Percentiles rank a stretch among this genome's conserved stretches.
phyloP scores from a whole-genome alignment of 2,113 vertebrate genomes.

The Psettodes erumei region DNA sequence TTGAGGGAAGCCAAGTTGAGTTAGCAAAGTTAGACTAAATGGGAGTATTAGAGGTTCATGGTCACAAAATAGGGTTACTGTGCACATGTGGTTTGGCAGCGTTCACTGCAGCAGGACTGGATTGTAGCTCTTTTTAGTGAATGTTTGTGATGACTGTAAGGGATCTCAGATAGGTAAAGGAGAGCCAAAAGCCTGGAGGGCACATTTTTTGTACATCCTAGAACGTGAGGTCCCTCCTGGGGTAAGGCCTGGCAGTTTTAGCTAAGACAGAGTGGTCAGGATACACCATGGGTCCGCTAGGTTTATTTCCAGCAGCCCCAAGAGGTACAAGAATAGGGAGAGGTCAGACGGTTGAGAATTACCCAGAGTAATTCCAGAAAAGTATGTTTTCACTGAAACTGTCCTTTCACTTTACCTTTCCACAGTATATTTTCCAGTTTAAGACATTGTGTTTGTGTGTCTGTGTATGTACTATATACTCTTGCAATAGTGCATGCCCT shows the following conservation, averaged over 20 bases:
- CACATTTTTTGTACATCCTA: slow-evolving; percentile 40
- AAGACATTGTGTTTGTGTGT: not conserved
- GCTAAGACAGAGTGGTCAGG: slow-evolving; percentile 45
- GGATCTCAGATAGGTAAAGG: slow-evolving; percentile 34
- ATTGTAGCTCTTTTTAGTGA: slow-evolving; percentile 24
- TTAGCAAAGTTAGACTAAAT: slow-evolving; percentile 66
- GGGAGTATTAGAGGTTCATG: slow-evolving; percentile 47
- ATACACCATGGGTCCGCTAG: slow-evolving; percentile 28
- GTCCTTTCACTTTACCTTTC: not conserved
- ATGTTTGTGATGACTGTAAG: slow-evolving; percentile 26
- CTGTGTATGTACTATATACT: not conserved
- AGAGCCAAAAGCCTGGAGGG: slow-evolving; percentile 45
- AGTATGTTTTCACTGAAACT: slow-evolving; percentile 1
- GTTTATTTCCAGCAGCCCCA: slow-evolving; percentile 62
- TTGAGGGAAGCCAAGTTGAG: slow-evolving; percentile 60
- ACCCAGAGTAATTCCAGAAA: slow-evolving; percentile 25
- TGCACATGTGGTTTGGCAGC: slow-evolving; percentile 29
- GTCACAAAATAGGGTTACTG: slow-evolving; percentile 20
- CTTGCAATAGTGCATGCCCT: slow-evolving; percentile 19
- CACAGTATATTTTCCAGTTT: slow-evolving; percentile 1
- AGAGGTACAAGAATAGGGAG: slow-evolving; percentile 27
- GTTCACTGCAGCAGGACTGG: not conserved
- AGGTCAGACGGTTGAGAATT: slow-evolving; percentile 45
- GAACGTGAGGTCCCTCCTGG: slow-evolving; percentile 31
- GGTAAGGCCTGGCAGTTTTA: slow-evolving; percentile 53